Evolutionary conservation across 2,113 vertebrate species (phyloP).

Genomic region (Plecturocebus donacophilus): DNA sequence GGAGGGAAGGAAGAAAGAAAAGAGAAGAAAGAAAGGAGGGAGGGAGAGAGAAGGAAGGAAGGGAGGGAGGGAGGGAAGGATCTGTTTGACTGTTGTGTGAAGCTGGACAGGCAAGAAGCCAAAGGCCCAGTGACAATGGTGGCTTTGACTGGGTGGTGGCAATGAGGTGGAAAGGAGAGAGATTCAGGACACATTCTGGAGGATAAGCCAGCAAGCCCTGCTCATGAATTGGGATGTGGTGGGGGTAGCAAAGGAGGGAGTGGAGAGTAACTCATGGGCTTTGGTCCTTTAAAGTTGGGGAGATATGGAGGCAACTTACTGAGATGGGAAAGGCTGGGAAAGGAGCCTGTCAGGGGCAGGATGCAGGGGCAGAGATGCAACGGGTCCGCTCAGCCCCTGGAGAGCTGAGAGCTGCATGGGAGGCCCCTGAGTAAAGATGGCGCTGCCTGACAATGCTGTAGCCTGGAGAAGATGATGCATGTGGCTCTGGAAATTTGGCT

Average conservation of each 20-base stretch:
- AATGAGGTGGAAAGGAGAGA: rapidly evolving
- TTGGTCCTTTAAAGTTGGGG: background rate
- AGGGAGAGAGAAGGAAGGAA: too few relatives aligned
- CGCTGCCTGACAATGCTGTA: rapidly evolving
- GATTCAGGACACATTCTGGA: too few relatives aligned
- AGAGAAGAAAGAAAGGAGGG: too few relatives aligned
- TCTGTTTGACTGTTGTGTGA: rapidly evolving
- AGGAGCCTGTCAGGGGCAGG: background rate
- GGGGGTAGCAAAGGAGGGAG: background rate
- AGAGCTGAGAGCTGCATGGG: background rate
- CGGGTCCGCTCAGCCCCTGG: background rate
- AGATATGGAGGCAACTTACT: background rate
- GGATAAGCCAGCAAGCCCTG: background rate
- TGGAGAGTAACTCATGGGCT: background rate
- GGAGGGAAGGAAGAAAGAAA: too few relatives aligned
- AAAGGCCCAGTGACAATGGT: background rate
- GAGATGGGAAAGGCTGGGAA: background rate
- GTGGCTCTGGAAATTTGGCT: background rate
- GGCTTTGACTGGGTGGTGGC: background rate
- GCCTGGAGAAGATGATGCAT: background rate
- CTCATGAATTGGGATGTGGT: background rate
- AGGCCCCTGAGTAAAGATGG: background rate
- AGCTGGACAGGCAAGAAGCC: background rate
- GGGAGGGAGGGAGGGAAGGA: background rate
- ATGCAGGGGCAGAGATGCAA: background rate